Evolutionary conservation across 2,113 vertebrate species (phyloP), one percentile per base, ranked within the genome.

Genomic region (Phyllostomus discolor): DNA sequence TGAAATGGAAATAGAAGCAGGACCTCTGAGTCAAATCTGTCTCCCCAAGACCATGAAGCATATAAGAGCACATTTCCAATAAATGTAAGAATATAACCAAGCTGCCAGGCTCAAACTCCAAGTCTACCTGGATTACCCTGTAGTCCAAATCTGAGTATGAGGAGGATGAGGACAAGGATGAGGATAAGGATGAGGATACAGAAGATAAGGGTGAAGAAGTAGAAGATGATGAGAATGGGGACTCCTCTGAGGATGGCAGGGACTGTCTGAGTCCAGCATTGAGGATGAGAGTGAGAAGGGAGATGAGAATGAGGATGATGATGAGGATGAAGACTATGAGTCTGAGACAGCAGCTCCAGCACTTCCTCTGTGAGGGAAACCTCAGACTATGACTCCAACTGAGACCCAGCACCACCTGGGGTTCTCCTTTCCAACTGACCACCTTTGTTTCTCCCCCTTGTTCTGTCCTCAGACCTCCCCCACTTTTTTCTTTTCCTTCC

Each of bases 381-480:
- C 31, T 99, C 99, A 0, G 99, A 99, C 96, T 99, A 99, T 0
- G 99, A 99, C 88, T 99, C 99, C 67, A 99, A 99, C 98, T 99
- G 98, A 99, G 96, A 80, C 98, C 97, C 98, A 93, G 97, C 98
- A 97, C 97, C 97, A 28, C 24, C 31, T 0, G 76, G 89, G 67
- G 82, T 57, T 38, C 57, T 81, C 82, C 66, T 81, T 83, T 78
- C 64, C 52, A 10, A 15, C 94, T 73, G 73, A 80, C 64, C 76
- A 31, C 96, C 92, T 95, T 59, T 48, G 89, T 94, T 96, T 96
- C 75, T 72, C 52, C 69, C 84, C 88, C 52, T 50, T 95, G 96
- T 92, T 89, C 94, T 84, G 83, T 95, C 73, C 95, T 92, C 69
- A 57, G 48, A 62, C 38, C 69, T 93, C 92, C 87, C 90, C 95